Base-by-base conservation (phyloP, 2,113 vertebrate genomes). In the Anarrhichthys ocellatus region DNA sequence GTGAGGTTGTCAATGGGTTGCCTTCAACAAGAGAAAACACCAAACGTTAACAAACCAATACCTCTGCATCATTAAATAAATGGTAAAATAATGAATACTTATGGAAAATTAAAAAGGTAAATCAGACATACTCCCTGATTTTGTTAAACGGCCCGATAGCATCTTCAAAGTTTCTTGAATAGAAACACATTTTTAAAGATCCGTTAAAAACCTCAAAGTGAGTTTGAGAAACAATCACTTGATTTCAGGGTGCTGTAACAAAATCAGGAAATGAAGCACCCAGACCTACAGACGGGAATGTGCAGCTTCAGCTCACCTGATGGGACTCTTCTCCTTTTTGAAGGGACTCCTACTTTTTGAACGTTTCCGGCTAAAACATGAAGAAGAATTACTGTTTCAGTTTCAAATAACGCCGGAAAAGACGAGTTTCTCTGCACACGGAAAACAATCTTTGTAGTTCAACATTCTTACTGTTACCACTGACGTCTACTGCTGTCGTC, bases 1-100 rank as follows among this genome's bases (percentile, higher is more conserved):
- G 97, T 98, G 48, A 99, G 94, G 94, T 99, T 99, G 95, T 99
- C 98, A 88, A 99, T 98, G 29, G 98, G 98, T 92, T 97, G 97
- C 89, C 98, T 99, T 77, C 22, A 81, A 73, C 11, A 29, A 63
- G 8, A 61, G 17, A 52, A 20, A 5, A 27, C 9, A 9, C 9
- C 1, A 10, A 29, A 17, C 27, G 17, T 29, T n/a, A 20, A 48
- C 24, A 17, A 38, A 34, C 11, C 14, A 71, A 17, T 24, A 50
- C 7, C 42, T 46, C 18, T 46, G n/a, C n/a, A 32, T 9, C 0
- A 24, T 24, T 17, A 59, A 32, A 32, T 32, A 32, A 32, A 18
- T 27, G 24, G 27, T 17, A 14, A 64, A 52, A 64, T 27, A 8
- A 27, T 44, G 6, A 73, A 48, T 5, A 15, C 7, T 13, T 27